Evolutionary conservation across 2,797 vertebrate species (phyloP).

Genomic region (Urocyon cinereoargenteus): DNA sequence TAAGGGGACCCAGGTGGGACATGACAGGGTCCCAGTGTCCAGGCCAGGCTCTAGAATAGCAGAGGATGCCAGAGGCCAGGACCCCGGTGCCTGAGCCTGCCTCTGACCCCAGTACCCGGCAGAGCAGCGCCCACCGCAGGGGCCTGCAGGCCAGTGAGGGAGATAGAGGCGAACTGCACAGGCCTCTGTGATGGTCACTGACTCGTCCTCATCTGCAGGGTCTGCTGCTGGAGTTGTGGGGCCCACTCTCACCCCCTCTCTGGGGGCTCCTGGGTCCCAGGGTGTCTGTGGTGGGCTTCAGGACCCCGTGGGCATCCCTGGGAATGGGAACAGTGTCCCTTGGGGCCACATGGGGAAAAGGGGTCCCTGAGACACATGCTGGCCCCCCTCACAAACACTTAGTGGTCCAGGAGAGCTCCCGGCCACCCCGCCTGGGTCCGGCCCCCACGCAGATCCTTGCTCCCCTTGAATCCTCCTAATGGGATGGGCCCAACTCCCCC

Average conservation of each 20-base stretch:
- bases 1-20: not conserved
- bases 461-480: not conserved
- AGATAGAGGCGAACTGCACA: rapidly evolving
- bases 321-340: not conserved
- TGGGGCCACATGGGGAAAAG: not conserved
- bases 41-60: not conserved
- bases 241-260: rapidly evolving
- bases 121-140: rapidly evolving
- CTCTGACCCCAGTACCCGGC: not conserved
- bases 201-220: no score
- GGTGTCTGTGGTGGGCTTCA: no score
- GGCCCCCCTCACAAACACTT: not conserved
- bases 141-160: rapidly evolving
- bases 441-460: rapidly evolving
- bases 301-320: not conserved
- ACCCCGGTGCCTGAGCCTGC: not conserved
- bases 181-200: not conserved
- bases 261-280: rapidly evolving
- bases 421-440: rapidly evolving
- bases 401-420: not conserved
- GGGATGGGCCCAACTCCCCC: not conserved
- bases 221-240: not conserved
- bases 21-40: not conserved
- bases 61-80: not conserved
- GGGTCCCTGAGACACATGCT: not conserved